Percentiles rank a stretch among this genome's conserved stretches.
Conservation (phyloP, 2,888 invertebrate genomes). For the Acleris laterana region DNA sequence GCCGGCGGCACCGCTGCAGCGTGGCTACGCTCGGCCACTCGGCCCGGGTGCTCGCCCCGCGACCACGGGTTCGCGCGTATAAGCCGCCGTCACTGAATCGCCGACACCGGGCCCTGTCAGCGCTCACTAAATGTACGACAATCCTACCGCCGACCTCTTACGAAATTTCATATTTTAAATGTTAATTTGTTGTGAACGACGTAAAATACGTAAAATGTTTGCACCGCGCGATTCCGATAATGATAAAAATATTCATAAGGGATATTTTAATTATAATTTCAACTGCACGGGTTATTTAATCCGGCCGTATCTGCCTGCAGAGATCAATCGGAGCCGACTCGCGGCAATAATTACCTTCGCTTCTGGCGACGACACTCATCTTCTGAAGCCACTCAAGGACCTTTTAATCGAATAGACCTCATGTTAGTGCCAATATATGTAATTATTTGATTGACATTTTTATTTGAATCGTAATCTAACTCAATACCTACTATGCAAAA, state of each 20-base stretch:
- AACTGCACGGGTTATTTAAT: constrained; percentile 61
- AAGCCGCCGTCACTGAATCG: constrained; percentile 23
- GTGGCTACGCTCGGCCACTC: no score
- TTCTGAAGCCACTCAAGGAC: not conserved
- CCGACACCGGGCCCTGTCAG: constrained; percentile 41
- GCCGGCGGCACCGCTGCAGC: no score
- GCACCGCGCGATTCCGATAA: constrained; percentile 47
- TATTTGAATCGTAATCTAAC: no score
- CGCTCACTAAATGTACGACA: constrained; percentile 39
- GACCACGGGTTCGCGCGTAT: constrained; percentile 17
- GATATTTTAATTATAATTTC: constrained; percentile 72
- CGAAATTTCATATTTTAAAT: constrained; percentile 58
- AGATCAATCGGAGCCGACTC: constrained; percentile 51
- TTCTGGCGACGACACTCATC: constrained; percentile 13
- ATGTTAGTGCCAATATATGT: not conserved
- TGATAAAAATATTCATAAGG: constrained; percentile 59
- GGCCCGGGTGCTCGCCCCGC: no score
- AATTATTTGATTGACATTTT: not conserved
- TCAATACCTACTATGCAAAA: no score
- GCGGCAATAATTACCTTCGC: constrained; percentile 26
- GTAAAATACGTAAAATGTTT: constrained; percentile 67
- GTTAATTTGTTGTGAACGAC: constrained; percentile 55
- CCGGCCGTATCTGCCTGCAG: constrained; percentile 48
- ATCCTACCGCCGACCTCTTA: constrained; percentile 28
- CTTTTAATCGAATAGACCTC: not conserved